phyloP scores from a whole-genome alignment of 2,113 vertebrate genomes.

The Amphiprion ocellaris region DNA sequence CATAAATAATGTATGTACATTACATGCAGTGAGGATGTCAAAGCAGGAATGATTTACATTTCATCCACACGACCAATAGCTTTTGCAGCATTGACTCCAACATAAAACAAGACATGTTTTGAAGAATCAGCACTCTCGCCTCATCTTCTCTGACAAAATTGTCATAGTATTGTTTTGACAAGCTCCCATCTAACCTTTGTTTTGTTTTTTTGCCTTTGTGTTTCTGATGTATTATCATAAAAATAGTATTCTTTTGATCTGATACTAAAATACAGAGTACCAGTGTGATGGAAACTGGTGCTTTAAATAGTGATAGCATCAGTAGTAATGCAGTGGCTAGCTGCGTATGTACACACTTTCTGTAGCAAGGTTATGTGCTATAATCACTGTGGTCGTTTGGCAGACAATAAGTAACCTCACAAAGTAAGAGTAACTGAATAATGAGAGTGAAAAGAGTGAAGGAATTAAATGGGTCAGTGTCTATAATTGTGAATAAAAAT shows the following conservation, averaged over 20 bases:
- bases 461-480: not conserved
- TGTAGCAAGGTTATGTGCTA: not conserved
- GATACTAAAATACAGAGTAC: not conserved
- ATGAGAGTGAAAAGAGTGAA: not conserved
- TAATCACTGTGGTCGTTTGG: not conserved
- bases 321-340: not conserved
- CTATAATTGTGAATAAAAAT: too few relatives aligned
- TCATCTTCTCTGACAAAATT: slow-evolving; percentile 1
- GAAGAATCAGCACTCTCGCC: not conserved
- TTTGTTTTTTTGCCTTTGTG: not conserved
- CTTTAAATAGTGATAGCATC: not conserved
- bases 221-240: not conserved
- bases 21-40: slow-evolving; percentile 1
- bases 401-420: too few relatives aligned
- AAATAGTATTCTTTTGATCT: not conserved
- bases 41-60: slow-evolving; percentile 14
- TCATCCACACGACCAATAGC: slow-evolving; percentile 3
- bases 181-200: not conserved
- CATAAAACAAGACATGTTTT: slow-evolving; percentile 16
- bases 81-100: slow-evolving; percentile 5
- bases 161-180: not conserved
- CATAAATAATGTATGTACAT: slow-evolving; percentile 42
- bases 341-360: not conserved
- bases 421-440: not conserved
- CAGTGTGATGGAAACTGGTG: not conserved